Percentiles rank a stretch among this genome's conserved stretches.
These are phyloP conservation scores for Eubasilissa splendida DNA, from an alignment of 2,888 invertebrate genomes.

Conservation along the genomic window DNA sequence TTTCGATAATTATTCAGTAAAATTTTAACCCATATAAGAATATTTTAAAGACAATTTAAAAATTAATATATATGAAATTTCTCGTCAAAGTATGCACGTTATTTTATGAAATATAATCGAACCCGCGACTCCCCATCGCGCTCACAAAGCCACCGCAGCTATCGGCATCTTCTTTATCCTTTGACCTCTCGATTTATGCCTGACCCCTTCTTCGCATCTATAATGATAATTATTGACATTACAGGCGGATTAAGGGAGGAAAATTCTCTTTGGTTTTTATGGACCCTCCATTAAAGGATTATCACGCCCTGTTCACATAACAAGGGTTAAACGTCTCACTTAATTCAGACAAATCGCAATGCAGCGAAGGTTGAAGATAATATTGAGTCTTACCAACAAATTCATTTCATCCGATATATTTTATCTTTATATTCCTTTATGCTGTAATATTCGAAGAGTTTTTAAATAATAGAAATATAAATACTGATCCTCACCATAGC, in stretches of 20 bases:
- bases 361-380: too few species aligned
- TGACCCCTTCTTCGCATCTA: neutral
- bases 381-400: too few species aligned
- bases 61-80: neutral
- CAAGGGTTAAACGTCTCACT: constrained; percentile 28
- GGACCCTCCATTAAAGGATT: constrained; percentile 10
- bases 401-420: too few species aligned
- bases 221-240: constrained; percentile 21
- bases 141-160: neutral
- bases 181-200: neutral
- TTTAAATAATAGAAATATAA: too few species aligned
- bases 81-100: neutral
- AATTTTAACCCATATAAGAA: too few species aligned
- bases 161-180: neutral
- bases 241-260: neutral
- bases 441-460: too few species aligned
- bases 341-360: neutral
- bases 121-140: neutral
- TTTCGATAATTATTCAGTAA: too few species aligned
- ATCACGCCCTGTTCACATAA: constrained; percentile 12
- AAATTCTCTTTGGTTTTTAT: neutral
- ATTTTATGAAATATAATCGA: too few species aligned
- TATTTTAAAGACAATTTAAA: neutral
- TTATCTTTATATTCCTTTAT: too few species aligned
- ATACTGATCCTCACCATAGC: too few species aligned